Evolutionary conservation across 2,113 vertebrate genomes (phyloP), one percentile per base, ranked within the genome.

Genomic region (Dasyornis broadbenti): DNA sequence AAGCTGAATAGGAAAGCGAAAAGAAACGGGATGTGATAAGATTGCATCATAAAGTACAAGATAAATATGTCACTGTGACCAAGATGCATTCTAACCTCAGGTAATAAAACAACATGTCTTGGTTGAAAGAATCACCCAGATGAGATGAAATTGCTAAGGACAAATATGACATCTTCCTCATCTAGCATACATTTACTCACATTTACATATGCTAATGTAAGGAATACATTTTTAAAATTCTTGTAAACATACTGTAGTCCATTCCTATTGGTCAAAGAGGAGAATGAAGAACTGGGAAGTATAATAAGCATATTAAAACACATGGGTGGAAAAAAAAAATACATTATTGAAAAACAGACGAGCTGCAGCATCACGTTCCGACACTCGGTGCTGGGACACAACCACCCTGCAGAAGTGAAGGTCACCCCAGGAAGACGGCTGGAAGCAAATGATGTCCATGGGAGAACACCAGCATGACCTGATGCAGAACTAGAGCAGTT

Each of bases 41-140:
- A 95, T 84, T 91, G 54, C 72, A 92, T 86, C 90, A 88, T 95
- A 95, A 95, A 96, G 90, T 15, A 86, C 71, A 94, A 93, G 90
- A 86, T 69, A 95, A 92, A 89, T 56, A 37, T 83, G 86, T 90
- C 27, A 7, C 68, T 3, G 6, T 40, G 63, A 87, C 73, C 73
- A 86, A 85, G 86, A 90, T 52, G 77, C 53, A 80, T 85, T 66
- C 52, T 72, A 90, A 90, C 81, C 89, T 75, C 71, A 73, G 64
- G 88, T 82, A 91, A 64, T 86, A 85, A 91, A 95, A 79, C 66
- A 91, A 52, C 44, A n/a, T 72, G 64, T 54, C 82, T 71, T 10
- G 26, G 45, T 11, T 10, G 2, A 47, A 86, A 89, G 60, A 84
- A 83, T 30, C 52, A 92, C 39, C 45, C 47, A 39, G 71, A 86